A percentile compares a stretch with the other conserved stretches of the same genome.
Evolutionary conservation across 2,113 vertebrate species (phyloP).

Genomic region (Vicugna pacos): DNA sequence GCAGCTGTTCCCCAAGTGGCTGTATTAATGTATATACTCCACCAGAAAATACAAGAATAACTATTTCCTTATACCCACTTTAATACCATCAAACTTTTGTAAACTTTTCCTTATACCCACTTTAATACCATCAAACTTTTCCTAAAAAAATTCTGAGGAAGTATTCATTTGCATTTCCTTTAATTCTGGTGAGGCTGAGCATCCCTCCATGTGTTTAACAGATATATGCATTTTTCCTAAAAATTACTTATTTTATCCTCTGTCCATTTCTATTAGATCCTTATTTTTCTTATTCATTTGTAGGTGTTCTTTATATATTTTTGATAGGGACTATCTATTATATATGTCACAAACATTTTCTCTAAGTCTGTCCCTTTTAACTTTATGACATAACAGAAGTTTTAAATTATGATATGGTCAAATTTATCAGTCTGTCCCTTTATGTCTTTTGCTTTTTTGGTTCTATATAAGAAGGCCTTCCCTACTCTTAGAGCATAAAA

Average conservation of each 20-base stretch:
- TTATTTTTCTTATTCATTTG: conserved; percentile 3
- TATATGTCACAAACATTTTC: conserved; percentile 3
- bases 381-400: not conserved
- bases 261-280: not conserved
- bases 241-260: conserved; percentile 14
- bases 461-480: not conserved
- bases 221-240: conserved; percentile 39
- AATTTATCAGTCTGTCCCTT: conserved; percentile 36
- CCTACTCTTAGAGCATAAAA: not conserved
- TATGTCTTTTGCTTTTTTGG: not conserved
- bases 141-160: not conserved
- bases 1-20: not conserved
- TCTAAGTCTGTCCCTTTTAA: conserved; percentile 25
- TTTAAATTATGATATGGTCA: not conserved
- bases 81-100: not conserved
- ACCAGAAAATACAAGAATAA: not conserved
- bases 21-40: not conserved
- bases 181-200: not conserved
- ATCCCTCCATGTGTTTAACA: not conserved
- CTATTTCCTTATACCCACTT: not conserved
- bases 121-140: not conserved
- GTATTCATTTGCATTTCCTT: conserved; percentile 23
- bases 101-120: not conserved
- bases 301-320: conserved; percentile 4
- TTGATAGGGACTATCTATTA: not conserved